A percentile compares a stretch with the other conserved stretches of the same genome.
Evolutionary conservation across 1,140 invertebrate genomes (phyloP).

Genomic region (Mylabris phalerata): DNA sequence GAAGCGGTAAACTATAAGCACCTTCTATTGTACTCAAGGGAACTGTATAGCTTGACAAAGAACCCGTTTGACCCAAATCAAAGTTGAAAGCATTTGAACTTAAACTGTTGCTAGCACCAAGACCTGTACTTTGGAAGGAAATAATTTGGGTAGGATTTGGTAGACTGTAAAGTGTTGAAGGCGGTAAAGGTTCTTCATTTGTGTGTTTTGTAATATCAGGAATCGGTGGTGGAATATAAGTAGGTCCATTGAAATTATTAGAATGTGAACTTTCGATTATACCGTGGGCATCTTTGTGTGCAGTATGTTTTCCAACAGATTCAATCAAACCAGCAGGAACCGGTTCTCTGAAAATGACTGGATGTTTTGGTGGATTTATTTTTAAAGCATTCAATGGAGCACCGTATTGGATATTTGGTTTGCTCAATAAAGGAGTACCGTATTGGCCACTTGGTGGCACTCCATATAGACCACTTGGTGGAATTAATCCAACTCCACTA

Average conservation of each 20-base stretch:
- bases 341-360: conserved; percentile 60
- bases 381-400: conserved; percentile 38
- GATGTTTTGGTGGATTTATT: conserved; percentile 46
- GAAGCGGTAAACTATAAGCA: conserved; percentile 44
- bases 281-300: conserved; percentile 46
- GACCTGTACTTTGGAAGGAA: conserved; percentile 33
- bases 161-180: conserved; percentile 45
- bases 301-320: conserved; percentile 51
- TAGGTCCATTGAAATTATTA: conserved; percentile 41
- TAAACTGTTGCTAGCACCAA: conserved; percentile 26
- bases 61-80: conserved; percentile 30
- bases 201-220: conserved; percentile 44
- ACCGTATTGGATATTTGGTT: conserved; percentile 44
- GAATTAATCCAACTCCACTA: conserved; percentile 46
- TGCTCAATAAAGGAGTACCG: conserved; percentile 46
- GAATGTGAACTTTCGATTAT: conserved; percentile 34
- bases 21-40: conserved; percentile 45
- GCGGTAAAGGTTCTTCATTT: conserved; percentile 33
- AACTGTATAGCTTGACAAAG: conserved; percentile 47
- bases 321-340: conserved; percentile 59
- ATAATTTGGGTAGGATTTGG: conserved; percentile 37
- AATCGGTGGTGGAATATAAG: conserved; percentile 59
- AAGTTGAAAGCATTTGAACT: conserved; percentile 23
- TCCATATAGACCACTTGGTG: conserved; percentile 50
- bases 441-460: conserved; percentile 48